Evolutionary conservation across 2,113 vertebrate species (phyloP).

Genomic region (Chiloscyllium plagiosum): DNA sequence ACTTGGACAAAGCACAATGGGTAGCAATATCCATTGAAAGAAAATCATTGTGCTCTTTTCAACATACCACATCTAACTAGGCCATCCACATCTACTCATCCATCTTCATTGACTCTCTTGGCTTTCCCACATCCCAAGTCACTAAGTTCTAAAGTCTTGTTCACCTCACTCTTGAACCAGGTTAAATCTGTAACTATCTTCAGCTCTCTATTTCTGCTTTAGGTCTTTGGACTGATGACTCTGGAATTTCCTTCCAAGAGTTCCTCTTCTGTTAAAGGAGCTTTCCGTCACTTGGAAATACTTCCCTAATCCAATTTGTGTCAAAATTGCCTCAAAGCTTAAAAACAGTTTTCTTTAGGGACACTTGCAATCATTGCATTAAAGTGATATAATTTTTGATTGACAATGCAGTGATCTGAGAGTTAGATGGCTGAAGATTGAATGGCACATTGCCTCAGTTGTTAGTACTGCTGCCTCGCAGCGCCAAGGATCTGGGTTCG

Average conservation of each 20-base stretch:
- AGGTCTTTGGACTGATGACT: not conserved
- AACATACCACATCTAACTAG: not conserved
- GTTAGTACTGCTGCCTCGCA: too few species aligned
- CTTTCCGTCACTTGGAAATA: not conserved
- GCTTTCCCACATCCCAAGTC: not conserved
- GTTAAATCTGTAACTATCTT: not conserved
- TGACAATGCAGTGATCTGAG: not conserved
- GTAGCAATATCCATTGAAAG: not conserved
- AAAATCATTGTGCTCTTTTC: not conserved
- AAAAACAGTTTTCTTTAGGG: not conserved
- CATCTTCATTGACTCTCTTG: not conserved
- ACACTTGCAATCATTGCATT: not conserved
- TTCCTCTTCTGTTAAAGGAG: not conserved
- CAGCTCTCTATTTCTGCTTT: not conserved
- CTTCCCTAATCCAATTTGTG: not conserved
- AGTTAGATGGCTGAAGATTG: not conserved
- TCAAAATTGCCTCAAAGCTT: not conserved
- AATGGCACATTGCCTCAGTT: too few species aligned
- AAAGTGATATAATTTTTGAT: not conserved
- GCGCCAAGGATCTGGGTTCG: too few species aligned
- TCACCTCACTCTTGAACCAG: not conserved
- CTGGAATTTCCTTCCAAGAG: not conserved
- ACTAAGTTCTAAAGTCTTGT: not conserved
- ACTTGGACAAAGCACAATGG: not conserved
- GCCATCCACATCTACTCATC: too few species aligned